phyloP scores from a whole-genome alignment of 2,113 vertebrate genomes.

The Eudyptes chrysolophus region DNA sequence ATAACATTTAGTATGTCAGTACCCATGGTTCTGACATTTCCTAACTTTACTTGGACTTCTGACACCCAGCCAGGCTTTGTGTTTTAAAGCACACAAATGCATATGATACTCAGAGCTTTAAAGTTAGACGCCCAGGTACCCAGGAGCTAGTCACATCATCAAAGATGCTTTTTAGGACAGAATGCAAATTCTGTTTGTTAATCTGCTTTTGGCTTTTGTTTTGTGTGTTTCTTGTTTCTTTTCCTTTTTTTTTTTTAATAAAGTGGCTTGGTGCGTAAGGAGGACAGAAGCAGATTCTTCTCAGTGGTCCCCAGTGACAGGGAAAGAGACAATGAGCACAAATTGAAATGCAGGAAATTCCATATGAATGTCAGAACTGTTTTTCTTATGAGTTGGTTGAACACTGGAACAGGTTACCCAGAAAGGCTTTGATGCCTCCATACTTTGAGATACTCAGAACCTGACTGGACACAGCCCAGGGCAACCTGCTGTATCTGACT shows the following conservation, averaged over 20 bases:
- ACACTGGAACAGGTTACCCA: not conserved
- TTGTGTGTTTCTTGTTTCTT: not conserved
- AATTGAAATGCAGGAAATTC: not conserved
- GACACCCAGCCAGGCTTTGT: not conserved
- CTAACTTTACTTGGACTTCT: not conserved
- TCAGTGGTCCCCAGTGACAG: not conserved
- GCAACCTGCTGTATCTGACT: not conserved
- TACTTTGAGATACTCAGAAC: not conserved
- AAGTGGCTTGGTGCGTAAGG: not conserved
- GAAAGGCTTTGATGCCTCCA: not conserved
- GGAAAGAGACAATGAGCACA: not conserved
- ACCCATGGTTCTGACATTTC: not conserved
- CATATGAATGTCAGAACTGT: not conserved
- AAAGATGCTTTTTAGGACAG: not conserved
- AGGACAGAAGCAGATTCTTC: not conserved
- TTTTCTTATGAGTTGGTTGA: not conserved
- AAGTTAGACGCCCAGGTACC: not conserved
- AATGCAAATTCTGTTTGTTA: not conserved
- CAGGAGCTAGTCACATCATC: not conserved
- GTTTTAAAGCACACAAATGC: not conserved
- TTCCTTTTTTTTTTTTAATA: not conserved
- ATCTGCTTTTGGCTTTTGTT: not conserved
- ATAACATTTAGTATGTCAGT: not conserved
- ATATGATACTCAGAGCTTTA: not conserved
- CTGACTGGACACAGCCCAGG: not conserved